These are phyloP conservation scores for Abscondita cerata DNA, from an alignment of 2,888 invertebrate genomes.

Conservation along the genomic window DNA sequence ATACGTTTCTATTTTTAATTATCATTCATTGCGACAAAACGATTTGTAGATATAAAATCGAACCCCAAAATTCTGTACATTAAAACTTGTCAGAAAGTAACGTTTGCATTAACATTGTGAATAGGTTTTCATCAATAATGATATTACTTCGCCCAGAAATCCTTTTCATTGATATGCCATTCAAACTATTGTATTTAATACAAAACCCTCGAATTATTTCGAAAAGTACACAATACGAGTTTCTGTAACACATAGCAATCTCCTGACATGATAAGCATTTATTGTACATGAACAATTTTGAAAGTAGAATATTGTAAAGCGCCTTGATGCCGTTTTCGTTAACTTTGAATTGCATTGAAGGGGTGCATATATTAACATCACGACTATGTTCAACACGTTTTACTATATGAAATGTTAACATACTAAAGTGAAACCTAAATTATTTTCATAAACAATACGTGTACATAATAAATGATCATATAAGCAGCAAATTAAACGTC, in stretches of 20 bases:
- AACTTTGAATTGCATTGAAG: constrained; percentile 30
- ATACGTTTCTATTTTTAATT: no score
- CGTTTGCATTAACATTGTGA: background rate
- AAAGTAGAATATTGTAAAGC: constrained; percentile 19
- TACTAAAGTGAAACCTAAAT: background rate
- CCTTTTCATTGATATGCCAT: constrained; percentile 6
- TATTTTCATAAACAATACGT: background rate
- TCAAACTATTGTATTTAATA: constrained; percentile 11
- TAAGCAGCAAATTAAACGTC: constrained; percentile 1
- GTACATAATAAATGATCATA: background rate
- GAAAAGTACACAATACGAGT: constrained; percentile 15
- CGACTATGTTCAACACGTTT: constrained; percentile 12
- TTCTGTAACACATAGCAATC: constrained; percentile 18
- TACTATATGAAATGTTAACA: constrained; percentile 7
- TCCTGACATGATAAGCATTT: constrained; percentile 25
- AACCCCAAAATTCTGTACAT: no score
- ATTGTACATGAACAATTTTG: constrained; percentile 26
- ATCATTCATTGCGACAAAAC: no score
- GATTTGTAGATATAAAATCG: no score
- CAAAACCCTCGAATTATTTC: constrained; percentile 17
- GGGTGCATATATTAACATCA: constrained; percentile 33
- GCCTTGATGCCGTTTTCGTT: constrained; percentile 24
- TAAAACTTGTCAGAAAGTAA: background rate
- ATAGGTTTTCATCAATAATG: background rate
- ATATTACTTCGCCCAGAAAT: constrained; percentile 6